Evolutionary conservation across 1,140 invertebrate genomes (phyloP), one percentile per base, ranked within the genome.

Genomic region (Amphibalanus amphitrite): DNA sequence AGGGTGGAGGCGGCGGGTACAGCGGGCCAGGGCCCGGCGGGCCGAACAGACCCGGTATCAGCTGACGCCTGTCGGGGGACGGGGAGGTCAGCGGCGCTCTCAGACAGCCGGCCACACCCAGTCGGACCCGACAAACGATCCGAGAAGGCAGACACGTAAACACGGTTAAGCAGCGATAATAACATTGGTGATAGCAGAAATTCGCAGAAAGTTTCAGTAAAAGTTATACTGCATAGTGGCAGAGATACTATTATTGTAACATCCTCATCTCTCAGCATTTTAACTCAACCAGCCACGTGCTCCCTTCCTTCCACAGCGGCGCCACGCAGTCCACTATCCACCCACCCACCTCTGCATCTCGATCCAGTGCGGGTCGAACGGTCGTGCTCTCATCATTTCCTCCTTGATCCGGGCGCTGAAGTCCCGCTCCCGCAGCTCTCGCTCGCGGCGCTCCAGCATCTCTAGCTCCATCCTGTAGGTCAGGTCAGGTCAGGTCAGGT

Each of bases 341-440:
- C n/a, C n/a, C n/a, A n/a, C n/a, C n/a, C n/a, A 67, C 65, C 65
- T 67, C 65, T 67, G 65, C 28, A 67, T 26, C 28, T 67, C 65
- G 65, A 67, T n/a, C 65, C 65, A 67, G 65, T 67, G 65, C 28
- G 65, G 65, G 28, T 67, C 65, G 26, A 67, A 13, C n/a, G 65
- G 65, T 1, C 65, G 65, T 3, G 65, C 4, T 74, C 91, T 91
- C 79, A 92, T 86, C 59, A 92, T 83, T 77, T 93, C 87, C 79
- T 94, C 91, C 81, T 88, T 93, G 78, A 87, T 83, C 71, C 90
- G 82, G 79, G 92, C 89, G 76, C 88, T 90, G 20, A 92, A 80
- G 77, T 93, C 90, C 28, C 91, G 82, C 79, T 93, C 91, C 26
- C 91, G 81, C 25, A 93, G 79, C 76, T 94, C 91, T 68, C 90